These are phyloP conservation scores for Lacerta bilineata DNA, from an alignment of 2,797 vertebrate species.

Conservation along the genomic window DNA sequence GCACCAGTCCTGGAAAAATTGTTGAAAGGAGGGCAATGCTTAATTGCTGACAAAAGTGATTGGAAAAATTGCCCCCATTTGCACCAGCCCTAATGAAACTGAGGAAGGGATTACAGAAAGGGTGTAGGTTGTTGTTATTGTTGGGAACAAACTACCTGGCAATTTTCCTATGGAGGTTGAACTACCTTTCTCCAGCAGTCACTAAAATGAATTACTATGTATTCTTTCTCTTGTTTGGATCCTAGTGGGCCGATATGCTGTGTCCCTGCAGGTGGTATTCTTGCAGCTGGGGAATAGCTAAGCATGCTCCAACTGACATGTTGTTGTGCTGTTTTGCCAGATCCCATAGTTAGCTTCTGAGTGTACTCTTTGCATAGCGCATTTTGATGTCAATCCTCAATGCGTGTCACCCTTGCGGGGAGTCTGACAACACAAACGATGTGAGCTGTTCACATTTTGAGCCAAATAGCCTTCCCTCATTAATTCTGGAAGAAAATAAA, in stretches of 20 bases:
- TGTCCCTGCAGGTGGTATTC: slow-evolving; percentile 25
- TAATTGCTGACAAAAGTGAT: not conserved
- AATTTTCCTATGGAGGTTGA: not conserved
- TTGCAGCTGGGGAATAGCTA: slow-evolving; percentile 47
- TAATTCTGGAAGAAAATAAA: slow-evolving; percentile 31
- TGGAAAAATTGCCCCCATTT: not conserved
- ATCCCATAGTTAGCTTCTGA: slow-evolving; percentile 39
- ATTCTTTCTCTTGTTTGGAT: slow-evolving; percentile 30
- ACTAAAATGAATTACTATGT: slow-evolving; percentile 32
- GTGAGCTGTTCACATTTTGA: slow-evolving; percentile 11
- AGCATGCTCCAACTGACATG: slow-evolving; percentile 30
- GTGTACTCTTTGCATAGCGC: slow-evolving; percentile 28
- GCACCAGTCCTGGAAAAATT: not conserved
- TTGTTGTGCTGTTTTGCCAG: slow-evolving; percentile 42
- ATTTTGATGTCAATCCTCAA: slow-evolving; percentile 37
- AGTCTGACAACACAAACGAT: slow-evolving; percentile 46
- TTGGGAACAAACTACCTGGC: not conserved
- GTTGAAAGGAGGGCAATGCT: not conserved
- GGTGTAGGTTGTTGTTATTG: not conserved
- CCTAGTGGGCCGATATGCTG: slow-evolving; percentile 9
- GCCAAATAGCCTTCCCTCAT: slow-evolving; percentile 17
- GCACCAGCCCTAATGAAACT: not conserved
- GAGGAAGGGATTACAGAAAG: not conserved
- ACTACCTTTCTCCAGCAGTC: slow-evolving; percentile 45
- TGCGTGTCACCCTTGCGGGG: slow-evolving; percentile 27